phyloP scores from a whole-genome alignment of 2,113 vertebrate species.

The Myotis lucifugus region DNA sequence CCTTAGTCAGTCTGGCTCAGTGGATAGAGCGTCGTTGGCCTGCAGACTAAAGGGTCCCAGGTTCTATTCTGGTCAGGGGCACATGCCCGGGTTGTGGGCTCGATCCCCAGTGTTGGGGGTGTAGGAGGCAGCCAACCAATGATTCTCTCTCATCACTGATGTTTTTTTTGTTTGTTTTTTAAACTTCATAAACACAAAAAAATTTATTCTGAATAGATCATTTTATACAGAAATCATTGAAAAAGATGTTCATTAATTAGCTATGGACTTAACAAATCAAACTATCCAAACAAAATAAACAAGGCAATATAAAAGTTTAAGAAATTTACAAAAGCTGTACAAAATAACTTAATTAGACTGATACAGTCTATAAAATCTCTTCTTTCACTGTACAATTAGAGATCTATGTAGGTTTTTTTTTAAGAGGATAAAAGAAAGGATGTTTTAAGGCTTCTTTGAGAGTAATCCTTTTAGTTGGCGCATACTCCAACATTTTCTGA shows the following conservation, averaged over 20 bases:
- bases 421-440: constrained; percentile 86
- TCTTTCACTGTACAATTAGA: neutral
- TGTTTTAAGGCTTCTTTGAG: constrained; percentile 89
- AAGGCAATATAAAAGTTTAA: constrained; percentile 69
- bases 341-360: constrained; percentile 84
- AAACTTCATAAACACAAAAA: constrained; percentile 44
- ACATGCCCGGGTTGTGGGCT: too few relatives aligned
- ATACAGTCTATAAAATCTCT: constrained; percentile 84
- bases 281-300: constrained; percentile 67
- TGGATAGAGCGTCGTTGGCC: neutral
- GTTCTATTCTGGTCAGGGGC: neutral
- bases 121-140: too few relatives aligned
- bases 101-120: too few relatives aligned
- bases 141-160: too few relatives aligned
- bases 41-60: neutral
- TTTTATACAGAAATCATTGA: constrained; percentile 39
- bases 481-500: constrained; percentile 92
- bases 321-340: constrained; percentile 74
- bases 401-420: constrained; percentile 5
- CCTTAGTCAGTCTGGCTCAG: neutral
- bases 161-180: too few relatives aligned
- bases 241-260: constrained; percentile 47
- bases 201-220: constrained; percentile 66
- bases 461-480: constrained; percentile 87
- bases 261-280: constrained; percentile 48